These are phyloP conservation scores for Palythoa grandis DNA, from an alignment of 92 coral and sea anemone genomes.

Conservation along the genomic window DNA sequence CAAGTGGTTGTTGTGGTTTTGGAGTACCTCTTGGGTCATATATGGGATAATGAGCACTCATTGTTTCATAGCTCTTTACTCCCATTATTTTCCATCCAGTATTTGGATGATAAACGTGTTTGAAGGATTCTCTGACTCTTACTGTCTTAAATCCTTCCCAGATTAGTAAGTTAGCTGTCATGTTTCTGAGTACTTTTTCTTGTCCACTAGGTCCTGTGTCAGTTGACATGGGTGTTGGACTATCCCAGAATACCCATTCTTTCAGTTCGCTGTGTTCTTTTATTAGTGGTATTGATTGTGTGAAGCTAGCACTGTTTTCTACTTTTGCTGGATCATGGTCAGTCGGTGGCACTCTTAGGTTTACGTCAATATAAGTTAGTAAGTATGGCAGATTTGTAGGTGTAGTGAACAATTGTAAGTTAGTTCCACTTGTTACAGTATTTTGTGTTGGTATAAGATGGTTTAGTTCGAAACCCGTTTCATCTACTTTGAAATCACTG, in stretches of 20 bases:
- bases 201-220: background rate
- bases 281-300: background rate
- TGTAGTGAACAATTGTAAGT: background rate
- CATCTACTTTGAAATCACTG: background rate
- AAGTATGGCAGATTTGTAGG: background rate
- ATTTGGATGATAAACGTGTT: background rate
- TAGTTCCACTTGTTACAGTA: background rate
- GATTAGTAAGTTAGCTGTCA: background rate
- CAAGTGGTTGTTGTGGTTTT: background rate
- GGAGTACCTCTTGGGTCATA: background rate
- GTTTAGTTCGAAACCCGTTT: background rate
- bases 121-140: background rate
- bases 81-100: background rate
- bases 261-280: background rate
- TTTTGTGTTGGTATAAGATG: conserved; percentile 4
- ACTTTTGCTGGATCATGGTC: background rate
- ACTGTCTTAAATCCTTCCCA: background rate
- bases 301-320: background rate
- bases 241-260: background rate
- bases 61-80: no score
- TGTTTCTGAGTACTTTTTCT: background rate
- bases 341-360: background rate
- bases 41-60: background rate
- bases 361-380: background rate
- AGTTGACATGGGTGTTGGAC: background rate